Conservation (phyloP, 2,888 invertebrate species). For the Dynastes hyllus region DNA sequence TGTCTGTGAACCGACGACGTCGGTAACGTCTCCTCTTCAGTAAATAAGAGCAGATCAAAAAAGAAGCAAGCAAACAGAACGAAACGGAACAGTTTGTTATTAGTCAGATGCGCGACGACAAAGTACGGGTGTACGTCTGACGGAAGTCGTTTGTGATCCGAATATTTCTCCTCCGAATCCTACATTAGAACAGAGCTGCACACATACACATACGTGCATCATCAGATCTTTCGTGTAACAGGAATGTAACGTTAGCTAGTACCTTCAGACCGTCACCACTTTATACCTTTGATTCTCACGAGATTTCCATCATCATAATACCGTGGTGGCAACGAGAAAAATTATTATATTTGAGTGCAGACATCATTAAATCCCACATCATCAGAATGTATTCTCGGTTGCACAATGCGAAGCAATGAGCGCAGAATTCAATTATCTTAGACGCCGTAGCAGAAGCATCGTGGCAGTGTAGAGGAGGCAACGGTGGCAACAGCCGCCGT, state of each 20-base stretch:
- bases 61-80: conserved; percentile 44
- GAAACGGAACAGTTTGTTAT: conserved; percentile 47
- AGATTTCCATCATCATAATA: conserved; percentile 43
- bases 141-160: conserved; percentile 48
- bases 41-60: conserved; percentile 40
- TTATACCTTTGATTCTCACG: conserved; percentile 48
- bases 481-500: conserved; percentile 51
- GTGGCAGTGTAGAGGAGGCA: conserved; percentile 29
- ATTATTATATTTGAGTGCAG: conserved; percentile 61
- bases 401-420: conserved; percentile 68
- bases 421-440: conserved; percentile 68
- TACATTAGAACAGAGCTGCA: neutral
- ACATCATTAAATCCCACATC: conserved; percentile 67
- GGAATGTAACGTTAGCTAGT: conserved; percentile 37
- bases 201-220: conserved; percentile 15
- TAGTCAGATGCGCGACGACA: conserved; percentile 47
- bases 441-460: conserved; percentile 53
- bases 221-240: conserved; percentile 8
- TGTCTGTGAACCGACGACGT: conserved; percentile 28
- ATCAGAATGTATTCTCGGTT: conserved; percentile 68
- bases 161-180: conserved; percentile 30
- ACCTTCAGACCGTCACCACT: conserved; percentile 44
- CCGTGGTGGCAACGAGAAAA: conserved; percentile 33
- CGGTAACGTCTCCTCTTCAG: conserved; percentile 31
- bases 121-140: conserved; percentile 37